Percentiles rank a stretch among this genome's conserved stretches.
phyloP scores from a whole-genome alignment of 2,888 invertebrate species.

The Lepidocyrtoides sp. region DNA sequence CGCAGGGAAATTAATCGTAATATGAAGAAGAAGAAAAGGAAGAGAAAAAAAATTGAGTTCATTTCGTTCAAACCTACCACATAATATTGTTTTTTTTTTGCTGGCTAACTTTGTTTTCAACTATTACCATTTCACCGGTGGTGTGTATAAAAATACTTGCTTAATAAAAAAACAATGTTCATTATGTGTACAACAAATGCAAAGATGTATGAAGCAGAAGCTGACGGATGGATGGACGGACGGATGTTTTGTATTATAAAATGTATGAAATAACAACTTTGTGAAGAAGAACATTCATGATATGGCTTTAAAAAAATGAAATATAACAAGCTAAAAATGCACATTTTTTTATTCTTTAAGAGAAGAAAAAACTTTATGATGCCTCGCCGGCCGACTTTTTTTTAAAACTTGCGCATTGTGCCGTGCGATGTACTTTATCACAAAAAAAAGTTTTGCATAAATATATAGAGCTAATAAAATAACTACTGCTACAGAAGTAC shows the following conservation, averaged over 20 bases:
- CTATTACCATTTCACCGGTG: slow-evolving; percentile 25
- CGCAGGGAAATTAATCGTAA: slow-evolving; percentile 29
- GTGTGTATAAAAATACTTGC: slow-evolving; percentile 15
- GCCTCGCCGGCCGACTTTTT: slow-evolving; percentile 70
- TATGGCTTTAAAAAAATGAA: slow-evolving; percentile 57
- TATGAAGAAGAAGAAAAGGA: no score
- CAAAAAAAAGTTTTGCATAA: slow-evolving; percentile 32
- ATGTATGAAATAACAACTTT: slow-evolving; percentile 73
- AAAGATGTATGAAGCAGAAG: slow-evolving; percentile 57
- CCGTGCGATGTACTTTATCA: slow-evolving; percentile 63
- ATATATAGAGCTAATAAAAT: not conserved
- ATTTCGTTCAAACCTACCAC: not conserved
- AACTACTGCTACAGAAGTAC: not conserved
- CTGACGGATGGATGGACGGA: slow-evolving; percentile 48
- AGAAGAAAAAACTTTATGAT: slow-evolving; percentile 67
- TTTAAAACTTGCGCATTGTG: slow-evolving; percentile 62
- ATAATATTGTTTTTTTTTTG: not conserved
- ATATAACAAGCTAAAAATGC: slow-evolving; percentile 74
- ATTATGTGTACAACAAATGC: slow-evolving; percentile 20
- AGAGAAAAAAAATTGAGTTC: not conserved
- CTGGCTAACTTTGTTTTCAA: not conserved
- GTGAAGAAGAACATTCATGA: slow-evolving; percentile 47
- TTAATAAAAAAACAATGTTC: slow-evolving; percentile 28
- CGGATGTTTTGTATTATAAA: slow-evolving; percentile 63
- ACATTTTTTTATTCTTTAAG: slow-evolving; percentile 56